Percentiles rank a stretch among this genome's conserved stretches.
These are phyloP conservation scores for Mantis religiosa DNA, from an alignment of 2,888 invertebrate genomes.

Conservation along the genomic window DNA sequence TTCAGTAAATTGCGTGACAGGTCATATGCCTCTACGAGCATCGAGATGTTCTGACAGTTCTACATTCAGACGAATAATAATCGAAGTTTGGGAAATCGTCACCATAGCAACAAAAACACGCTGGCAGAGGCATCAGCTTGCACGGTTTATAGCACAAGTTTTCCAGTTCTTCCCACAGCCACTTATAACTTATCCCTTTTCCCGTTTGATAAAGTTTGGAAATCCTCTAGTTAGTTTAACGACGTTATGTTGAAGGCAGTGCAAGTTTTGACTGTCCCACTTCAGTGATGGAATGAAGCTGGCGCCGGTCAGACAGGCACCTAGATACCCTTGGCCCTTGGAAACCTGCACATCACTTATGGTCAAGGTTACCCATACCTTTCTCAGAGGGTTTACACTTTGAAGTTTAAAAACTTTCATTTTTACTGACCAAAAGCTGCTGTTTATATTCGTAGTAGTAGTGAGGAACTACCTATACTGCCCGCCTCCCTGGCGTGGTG, in stretches of 20 bases:
- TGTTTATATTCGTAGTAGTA: no score
- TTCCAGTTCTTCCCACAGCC: not conserved
- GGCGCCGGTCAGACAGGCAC: not conserved
- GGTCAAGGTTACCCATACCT: no score
- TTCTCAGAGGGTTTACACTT: no score
- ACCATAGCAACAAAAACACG: not conserved
- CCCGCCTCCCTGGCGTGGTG: no score
- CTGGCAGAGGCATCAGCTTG: not conserved
- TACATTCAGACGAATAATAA: no score
- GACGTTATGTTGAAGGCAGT: not conserved
- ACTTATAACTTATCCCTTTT: not conserved
- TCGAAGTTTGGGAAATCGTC: not conserved
- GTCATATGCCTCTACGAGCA: no score
- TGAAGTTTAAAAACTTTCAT: no score
- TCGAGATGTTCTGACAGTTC: no score
- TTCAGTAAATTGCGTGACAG: no score
- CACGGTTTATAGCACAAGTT: not conserved
- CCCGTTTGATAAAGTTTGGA: not conserved
- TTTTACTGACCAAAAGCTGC: no score
- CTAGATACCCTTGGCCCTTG: not conserved
- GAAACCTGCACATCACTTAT: not conserved
- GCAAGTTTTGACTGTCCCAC: not conserved
- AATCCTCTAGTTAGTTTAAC: not conserved
- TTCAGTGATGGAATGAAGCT: not conserved
- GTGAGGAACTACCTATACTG: no score